A percentile compares a stretch with the other conserved stretches of the same genome.
phyloP scores from a whole-genome alignment of 2,113 vertebrate species.

The Gobio gobio region DNA sequence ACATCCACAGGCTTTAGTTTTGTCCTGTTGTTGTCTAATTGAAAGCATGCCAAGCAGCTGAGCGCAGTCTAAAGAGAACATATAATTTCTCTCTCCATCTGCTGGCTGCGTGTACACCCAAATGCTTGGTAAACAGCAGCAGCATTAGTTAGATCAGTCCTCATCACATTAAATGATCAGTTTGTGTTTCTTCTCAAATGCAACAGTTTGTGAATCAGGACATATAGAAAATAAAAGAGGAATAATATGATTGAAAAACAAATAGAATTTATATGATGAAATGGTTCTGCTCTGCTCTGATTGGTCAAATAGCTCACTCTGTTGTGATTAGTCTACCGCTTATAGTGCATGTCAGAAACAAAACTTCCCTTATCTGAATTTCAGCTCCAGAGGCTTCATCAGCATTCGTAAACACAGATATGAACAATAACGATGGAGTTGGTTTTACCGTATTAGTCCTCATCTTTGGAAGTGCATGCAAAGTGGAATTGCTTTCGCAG shows the following conservation, averaged over 20 bases:
- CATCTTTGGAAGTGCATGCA: too few species aligned
- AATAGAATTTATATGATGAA: too few species aligned
- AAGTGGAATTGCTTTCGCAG: too few species aligned
- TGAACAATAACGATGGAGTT: too few species aligned
- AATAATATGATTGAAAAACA: background rate
- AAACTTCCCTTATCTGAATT: too few species aligned
- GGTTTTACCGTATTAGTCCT: too few species aligned
- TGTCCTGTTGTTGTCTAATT: constrained; percentile 4
- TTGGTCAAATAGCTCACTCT: too few species aligned
- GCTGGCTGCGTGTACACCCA: background rate
- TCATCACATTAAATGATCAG: background rate
- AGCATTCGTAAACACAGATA: too few species aligned
- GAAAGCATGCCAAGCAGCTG: constrained; percentile 11
- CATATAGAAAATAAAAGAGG: background rate
- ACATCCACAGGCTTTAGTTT: background rate
- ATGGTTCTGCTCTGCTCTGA: too few species aligned
- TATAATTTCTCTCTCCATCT: constrained; percentile 23
- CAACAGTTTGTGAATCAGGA: background rate
- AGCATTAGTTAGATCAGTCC: background rate
- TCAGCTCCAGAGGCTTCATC: too few species aligned
- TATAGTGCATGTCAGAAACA: too few species aligned
- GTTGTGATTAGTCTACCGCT: too few species aligned
- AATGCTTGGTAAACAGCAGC: background rate
- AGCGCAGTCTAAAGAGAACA: constrained; percentile 10
- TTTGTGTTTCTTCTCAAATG: background rate